Evolutionary conservation across 2,888 invertebrate species (phyloP).

Genomic region (Napeogenes sylphis): DNA sequence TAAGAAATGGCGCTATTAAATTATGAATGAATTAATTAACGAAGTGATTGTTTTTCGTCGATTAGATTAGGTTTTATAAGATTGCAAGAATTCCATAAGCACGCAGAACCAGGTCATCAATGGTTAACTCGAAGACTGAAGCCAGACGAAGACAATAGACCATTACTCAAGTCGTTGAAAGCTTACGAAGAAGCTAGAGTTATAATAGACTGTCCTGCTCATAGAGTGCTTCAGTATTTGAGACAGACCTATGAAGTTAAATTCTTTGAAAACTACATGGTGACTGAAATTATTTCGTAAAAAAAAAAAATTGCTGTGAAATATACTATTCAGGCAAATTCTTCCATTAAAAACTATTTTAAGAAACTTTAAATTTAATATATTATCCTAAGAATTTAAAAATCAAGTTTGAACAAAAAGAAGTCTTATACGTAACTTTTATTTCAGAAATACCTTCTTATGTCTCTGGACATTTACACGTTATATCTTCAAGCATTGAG

Average conservation of each 20-base stretch:
- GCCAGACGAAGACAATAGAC: constrained; percentile 76
- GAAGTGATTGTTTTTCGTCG: too few species aligned
- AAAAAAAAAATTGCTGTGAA: too few species aligned
- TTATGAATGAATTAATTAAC: too few species aligned
- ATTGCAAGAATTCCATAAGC: constrained; percentile 88
- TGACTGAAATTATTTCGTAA: constrained; percentile 34
- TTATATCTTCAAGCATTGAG: constrained; percentile 80
- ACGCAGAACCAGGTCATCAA: constrained; percentile 80
- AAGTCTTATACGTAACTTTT: background rate
- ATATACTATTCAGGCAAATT: too few species aligned
- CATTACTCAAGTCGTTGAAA: constrained; percentile 86
- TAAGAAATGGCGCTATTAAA: too few species aligned
- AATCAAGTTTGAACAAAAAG: background rate
- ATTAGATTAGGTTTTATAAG: constrained; percentile 79
- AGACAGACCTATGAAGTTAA: constrained; percentile 90
- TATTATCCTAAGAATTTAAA: too few species aligned
- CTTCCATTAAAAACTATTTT: too few species aligned
- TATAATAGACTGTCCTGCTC: constrained; percentile 85
- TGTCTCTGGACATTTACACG: constrained; percentile 81
- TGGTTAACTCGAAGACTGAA: constrained; percentile 82
- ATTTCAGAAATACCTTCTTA: constrained; percentile 65
- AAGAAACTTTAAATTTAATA: too few species aligned
- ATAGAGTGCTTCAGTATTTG: constrained; percentile 81
- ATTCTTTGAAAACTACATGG: constrained; percentile 89
- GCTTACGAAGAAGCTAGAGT: constrained; percentile 83